phyloP scores from a whole-genome alignment of 2,797 vertebrate genomes.

The Sparus aurata region DNA sequence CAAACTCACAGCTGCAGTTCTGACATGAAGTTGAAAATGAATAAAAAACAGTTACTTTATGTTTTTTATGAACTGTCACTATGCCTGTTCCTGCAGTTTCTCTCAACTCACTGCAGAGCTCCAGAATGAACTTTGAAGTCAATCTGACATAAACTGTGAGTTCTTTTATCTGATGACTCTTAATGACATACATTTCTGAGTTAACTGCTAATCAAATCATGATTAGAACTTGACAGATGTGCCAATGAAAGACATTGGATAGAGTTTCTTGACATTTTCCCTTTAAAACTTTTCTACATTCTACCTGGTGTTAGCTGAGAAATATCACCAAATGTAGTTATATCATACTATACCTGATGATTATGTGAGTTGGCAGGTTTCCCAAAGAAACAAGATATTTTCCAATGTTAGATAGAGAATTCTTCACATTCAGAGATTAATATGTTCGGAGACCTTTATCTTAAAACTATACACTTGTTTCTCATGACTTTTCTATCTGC shows the following conservation, averaged over 20 bases:
- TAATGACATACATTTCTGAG: background rate
- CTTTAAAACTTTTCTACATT: background rate
- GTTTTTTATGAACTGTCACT: constrained; percentile 1
- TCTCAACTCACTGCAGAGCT: background rate
- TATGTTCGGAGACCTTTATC: too few species aligned
- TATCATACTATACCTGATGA: background rate
- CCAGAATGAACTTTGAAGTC: constrained; percentile 5
- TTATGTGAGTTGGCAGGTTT: background rate
- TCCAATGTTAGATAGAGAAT: too few species aligned
- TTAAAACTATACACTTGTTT: too few species aligned
- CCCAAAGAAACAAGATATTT: too few species aligned
- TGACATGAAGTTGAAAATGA: constrained; percentile 23
- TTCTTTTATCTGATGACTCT: constrained; percentile 3
- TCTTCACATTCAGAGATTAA: too few species aligned
- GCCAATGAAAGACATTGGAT: background rate
- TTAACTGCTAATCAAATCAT: constrained; percentile 9
- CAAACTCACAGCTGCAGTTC: constrained; percentile 39
- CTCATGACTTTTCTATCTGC: too few species aligned
- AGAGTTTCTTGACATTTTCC: background rate
- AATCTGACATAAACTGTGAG: constrained; percentile 9
- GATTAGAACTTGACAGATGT: background rate
- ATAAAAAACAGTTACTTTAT: background rate
- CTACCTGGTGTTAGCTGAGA: constrained; percentile 6
- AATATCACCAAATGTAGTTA: background rate
- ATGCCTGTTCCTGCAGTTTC: background rate